Evolutionary conservation across 2,888 invertebrate genomes (phyloP).

Genomic region (Eristalis tenax): DNA sequence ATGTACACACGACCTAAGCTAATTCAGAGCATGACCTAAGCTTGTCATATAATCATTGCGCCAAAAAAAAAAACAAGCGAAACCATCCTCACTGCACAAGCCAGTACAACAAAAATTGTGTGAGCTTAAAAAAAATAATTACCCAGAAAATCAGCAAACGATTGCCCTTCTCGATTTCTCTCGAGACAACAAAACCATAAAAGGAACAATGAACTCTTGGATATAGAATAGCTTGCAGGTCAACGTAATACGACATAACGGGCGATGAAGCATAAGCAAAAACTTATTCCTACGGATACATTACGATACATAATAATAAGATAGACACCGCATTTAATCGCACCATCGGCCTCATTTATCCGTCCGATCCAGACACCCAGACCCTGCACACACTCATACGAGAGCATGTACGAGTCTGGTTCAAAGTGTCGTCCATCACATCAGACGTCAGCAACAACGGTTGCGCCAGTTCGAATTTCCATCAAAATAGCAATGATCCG

Average conservation of each 20-base stretch:
- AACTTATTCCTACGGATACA: background rate
- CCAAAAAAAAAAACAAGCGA: background rate
- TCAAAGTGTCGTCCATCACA: conserved; percentile 19
- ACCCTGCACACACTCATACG: conserved; percentile 15
- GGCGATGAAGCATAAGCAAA: conserved; percentile 34
- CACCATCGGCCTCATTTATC: conserved; percentile 47
- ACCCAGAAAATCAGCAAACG: conserved; percentile 9
- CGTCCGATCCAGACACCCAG: conserved; percentile 38
- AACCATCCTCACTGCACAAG: background rate
- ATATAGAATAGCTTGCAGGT: conserved; percentile 42
- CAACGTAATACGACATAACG: conserved; percentile 37
- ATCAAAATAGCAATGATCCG: conserved; percentile 71
- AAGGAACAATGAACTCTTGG: conserved; percentile 51
- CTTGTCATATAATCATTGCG: background rate
- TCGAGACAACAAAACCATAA: conserved; percentile 38
- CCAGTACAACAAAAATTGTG: background rate
- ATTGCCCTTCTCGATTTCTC: conserved; percentile 32
- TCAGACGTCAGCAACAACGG: conserved; percentile 35
- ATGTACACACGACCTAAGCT: no score
- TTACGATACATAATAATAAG: conserved; percentile 8
- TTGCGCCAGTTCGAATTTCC: conserved; percentile 68
- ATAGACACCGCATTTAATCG: conserved; percentile 55
- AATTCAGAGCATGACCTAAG: background rate
- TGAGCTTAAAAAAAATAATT: conserved; percentile 6
- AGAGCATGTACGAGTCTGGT: conserved; percentile 1